These are phyloP conservation scores for Drosophila sp. DNA, from an alignment of 1,140 invertebrate species.

Conservation along the genomic window DNA sequence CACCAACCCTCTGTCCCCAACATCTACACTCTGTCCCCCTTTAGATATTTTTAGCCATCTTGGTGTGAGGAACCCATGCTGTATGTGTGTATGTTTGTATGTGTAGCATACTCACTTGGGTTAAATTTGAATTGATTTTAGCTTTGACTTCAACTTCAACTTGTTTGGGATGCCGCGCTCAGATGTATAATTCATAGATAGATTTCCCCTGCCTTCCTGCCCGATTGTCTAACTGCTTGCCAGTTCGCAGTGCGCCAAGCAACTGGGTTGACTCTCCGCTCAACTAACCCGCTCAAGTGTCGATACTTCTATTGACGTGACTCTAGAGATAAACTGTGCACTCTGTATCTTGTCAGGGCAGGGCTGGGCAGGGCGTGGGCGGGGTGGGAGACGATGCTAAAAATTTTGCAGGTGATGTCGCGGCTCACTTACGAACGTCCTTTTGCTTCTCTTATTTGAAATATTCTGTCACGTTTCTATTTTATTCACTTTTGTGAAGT, in stretches of 20 bases:
- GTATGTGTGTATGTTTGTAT: conserved; percentile 3
- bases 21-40: background rate
- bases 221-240: conserved; percentile 12
- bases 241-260: conserved; percentile 41
- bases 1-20: background rate
- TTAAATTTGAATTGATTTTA: conserved; percentile 18
- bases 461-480: conserved; percentile 26
- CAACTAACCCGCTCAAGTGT: conserved; percentile 20
- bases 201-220: conserved; percentile 4
- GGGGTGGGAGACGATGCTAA: background rate
- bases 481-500: conserved; percentile 46
- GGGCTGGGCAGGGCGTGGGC: background rate
- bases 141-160: conserved; percentile 7
- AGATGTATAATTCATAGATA: conserved; percentile 40
- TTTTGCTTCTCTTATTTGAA: conserved; percentile 24
- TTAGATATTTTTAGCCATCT: conserved; percentile 11
- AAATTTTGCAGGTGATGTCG: background rate
- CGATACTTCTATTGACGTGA: conserved; percentile 16
- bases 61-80: background rate
- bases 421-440: conserved; percentile 34
- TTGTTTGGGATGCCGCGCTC: background rate
- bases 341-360: background rate
- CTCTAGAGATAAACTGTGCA: conserved; percentile 12
- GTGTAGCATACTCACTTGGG: conserved; percentile 14
- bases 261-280: conserved; percentile 30